Evolutionary conservation across 1,140 invertebrate species (phyloP), one percentile per base, ranked within the genome.

Genomic region (Heterodera carotae): DNA sequence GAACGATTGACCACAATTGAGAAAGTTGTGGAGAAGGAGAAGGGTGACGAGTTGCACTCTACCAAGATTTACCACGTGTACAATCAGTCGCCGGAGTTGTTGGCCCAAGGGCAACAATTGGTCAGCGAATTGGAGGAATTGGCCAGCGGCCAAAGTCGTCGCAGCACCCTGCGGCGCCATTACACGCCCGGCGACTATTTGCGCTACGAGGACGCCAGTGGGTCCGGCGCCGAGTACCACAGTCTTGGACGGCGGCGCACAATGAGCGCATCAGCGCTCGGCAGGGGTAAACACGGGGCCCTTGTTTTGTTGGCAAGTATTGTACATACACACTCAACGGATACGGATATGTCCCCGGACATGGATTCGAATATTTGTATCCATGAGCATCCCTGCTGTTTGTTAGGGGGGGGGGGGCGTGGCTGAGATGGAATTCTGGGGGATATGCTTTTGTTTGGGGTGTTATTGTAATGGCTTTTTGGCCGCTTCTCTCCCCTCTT

Each of bases 11-110:
- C 85, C 18, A 83, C 85, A 34, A 76, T 85, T 12, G 84, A 85
- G 69, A 78, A 78, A 53, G 66, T 62, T 29, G 71, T 85, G 2
- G 84, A 85, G 69, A 88, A 83, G 53, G 82, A 80, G 10, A 87
- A 83, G 59, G 85, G 86, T n/a, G 86, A 87, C 70, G 85, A 87
- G 75, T 81, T 87, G 48, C 85, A 87, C 76, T 84, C 83, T 1
- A 87, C 85, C 3, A 87, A 88, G 79, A 87, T 87, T 77, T 87
- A 87, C 76, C 85, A 87, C 74, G 85, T 87, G 69, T 87, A 82
- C 83, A 80, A 84, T 70, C 31, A 84, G 75, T 70, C 80, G 76
- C 53, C 71, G n/a, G 71, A 74, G 56, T 27, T 74, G 71, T n/a
- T 74, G 2, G 56, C 71, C 36, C 71, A 74, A 25, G 71, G 71